Conservation (phyloP, 2,888 invertebrate genomes). For the Idaea aversata region DNA sequence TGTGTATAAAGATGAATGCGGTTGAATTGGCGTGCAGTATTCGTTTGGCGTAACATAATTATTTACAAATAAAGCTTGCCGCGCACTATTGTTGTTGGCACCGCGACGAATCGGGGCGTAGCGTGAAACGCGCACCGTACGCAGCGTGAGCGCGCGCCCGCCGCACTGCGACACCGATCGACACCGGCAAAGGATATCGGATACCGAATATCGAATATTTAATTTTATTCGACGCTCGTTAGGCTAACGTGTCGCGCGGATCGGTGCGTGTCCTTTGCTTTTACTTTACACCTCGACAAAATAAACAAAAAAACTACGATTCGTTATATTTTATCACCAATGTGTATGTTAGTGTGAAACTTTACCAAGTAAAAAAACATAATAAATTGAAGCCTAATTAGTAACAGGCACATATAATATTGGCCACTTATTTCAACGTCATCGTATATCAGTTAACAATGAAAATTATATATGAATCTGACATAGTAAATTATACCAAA, state of each 20-base stretch:
- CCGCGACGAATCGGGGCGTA: conserved; percentile 60
- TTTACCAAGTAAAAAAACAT: no score
- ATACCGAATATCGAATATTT: conserved; percentile 38
- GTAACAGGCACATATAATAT: conserved; percentile 25
- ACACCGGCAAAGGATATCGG: conserved; percentile 43
- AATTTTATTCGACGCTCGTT: conserved; percentile 62
- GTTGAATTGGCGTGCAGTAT: conserved; percentile 64
- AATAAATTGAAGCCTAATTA: not conserved
- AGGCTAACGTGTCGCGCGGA: conserved; percentile 36
- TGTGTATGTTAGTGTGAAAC: no score
- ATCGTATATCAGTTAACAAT: conserved; percentile 21
- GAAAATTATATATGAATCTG: conserved; percentile 30
- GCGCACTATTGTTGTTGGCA: conserved; percentile 57
- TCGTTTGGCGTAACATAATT: conserved; percentile 65
- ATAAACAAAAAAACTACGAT: no score
- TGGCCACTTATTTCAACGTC: conserved; percentile 23
- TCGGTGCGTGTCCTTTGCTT: conserved; percentile 23
- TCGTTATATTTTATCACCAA: no score
- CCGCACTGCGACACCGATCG: conserved; percentile 32
- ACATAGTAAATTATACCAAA: conserved; percentile 28
- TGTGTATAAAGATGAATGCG: conserved; percentile 42
- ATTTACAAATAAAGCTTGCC: conserved; percentile 71
- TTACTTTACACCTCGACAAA: conserved; percentile 11
- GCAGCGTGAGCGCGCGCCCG: conserved; percentile 33
- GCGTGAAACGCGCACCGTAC: conserved; percentile 51